Evolutionary conservation across 2,113 vertebrate species (phyloP).

Genomic region (Cichladusa arquata): DNA sequence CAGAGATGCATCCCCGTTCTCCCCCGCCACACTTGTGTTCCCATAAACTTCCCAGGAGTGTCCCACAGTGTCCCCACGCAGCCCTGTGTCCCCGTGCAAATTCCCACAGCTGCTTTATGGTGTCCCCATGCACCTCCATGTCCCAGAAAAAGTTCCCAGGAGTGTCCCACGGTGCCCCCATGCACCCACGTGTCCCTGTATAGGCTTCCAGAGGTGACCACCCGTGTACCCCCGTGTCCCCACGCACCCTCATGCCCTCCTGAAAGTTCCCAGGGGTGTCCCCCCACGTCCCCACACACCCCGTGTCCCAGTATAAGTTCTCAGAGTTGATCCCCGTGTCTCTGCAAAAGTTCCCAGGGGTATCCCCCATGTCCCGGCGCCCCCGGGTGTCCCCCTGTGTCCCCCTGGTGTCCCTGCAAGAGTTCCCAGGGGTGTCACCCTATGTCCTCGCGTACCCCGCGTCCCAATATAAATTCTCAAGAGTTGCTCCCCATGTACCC

Average conservation of each 20-base stretch:
- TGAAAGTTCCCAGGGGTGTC: neutral
- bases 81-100: neutral
- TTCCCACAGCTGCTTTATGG: neutral
- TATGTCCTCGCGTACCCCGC: neutral
- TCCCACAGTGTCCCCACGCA: neutral
- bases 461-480: neutral
- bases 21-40: too few relatives aligned
- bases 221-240: neutral
- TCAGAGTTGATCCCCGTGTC: neutral
- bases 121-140: neutral
- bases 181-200: neutral
- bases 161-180: neutral
- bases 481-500: neutral
- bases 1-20: too few relatives aligned
- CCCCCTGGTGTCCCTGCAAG: neutral
- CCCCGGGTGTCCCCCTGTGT: too few relatives aligned
- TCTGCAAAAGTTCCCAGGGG: too few relatives aligned
- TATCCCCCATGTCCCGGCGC: too few relatives aligned
- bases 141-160: neutral
- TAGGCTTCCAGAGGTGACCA: neutral
- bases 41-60: too few relatives aligned
- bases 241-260: too few relatives aligned
- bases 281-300: neutral
- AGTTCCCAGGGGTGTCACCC: too few relatives aligned
- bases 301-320: neutral